Evolutionary conservation across 1,140 invertebrate genomes (phyloP).

Genomic region (Tetramorium simillimum): DNA sequence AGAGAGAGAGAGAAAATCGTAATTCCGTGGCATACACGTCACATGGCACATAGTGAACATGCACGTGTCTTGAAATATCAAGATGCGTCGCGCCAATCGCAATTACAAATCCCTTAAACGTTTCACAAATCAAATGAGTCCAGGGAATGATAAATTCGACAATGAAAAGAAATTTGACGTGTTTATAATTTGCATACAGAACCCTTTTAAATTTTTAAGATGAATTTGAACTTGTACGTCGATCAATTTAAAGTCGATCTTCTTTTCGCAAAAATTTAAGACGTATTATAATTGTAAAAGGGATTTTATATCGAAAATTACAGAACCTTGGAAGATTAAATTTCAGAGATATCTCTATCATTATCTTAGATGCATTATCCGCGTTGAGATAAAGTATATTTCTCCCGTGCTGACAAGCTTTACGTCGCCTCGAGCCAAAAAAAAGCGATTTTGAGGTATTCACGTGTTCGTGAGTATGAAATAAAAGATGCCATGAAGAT

Average conservation of each 20-base stretch:
- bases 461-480: conserved; percentile 19
- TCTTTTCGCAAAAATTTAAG: not conserved
- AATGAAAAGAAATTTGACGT: not conserved
- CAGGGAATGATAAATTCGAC: conserved; percentile 10
- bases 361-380: not conserved
- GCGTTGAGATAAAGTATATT: conserved; percentile 34
- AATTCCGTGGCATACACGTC: conserved; percentile 43
- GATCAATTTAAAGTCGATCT: not conserved
- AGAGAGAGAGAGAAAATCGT: conserved; percentile 36
- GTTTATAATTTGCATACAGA: not conserved
- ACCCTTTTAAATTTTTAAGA: not conserved
- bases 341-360: conserved; percentile 15
- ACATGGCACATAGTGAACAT: conserved; percentile 28
- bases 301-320: not conserved
- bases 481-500: conserved; percentile 35
- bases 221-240: not conserved
- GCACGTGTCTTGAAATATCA: conserved; percentile 44
- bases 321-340: not conserved
- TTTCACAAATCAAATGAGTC: not conserved
- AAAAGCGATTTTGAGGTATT: conserved; percentile 38
- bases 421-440: not conserved
- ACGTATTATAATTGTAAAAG: not conserved
- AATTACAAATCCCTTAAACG: conserved; percentile 20
- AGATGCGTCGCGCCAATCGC: conserved; percentile 13
- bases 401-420: conserved; percentile 25